Base-by-base conservation (phyloP, 2,888 invertebrate genomes). In the Nomada hirtipes region DNA sequence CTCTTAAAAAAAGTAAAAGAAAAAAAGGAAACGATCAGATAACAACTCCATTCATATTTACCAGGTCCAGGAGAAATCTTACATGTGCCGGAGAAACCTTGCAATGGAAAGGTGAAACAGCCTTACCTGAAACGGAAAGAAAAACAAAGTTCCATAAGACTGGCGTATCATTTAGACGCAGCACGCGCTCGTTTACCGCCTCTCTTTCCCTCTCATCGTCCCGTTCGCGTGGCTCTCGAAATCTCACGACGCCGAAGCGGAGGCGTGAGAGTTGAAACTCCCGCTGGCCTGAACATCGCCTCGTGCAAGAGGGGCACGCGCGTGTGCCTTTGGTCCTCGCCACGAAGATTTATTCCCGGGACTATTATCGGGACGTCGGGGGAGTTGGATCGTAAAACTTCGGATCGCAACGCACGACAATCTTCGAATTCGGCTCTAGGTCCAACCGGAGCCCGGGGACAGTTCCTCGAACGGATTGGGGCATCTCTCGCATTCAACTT, bases 151-250 rank as follows among this genome's bases (percentile, higher is more conserved):
- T 61, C 44, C 15, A 42, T 60, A 26, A 65, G 65, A 65, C 15
- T 15, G n/a, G 36, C 29, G 10, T n/a, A 23, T 44, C n/a, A 18
- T 52, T 44, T 23, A 55, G 20, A 55, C n/a, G 23, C n/a, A 23
- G n/a, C 55, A 55, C n/a, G 55, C 23, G 20, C 20, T 53, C 20
- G 53, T 53, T 53, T 2, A 53, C 20, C 53, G 53, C 4, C 20
- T 53, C 53, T 29, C 50, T 50, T 10, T 50, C 10, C 36, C 11
- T 47, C 50, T 44, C 63, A 13, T 42, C 20, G 57, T 61, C 20
- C n/a, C 57, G 80, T 75, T 84, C 86, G 86, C 81, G 88, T 89
- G 89, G 84, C 88, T 84, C 85, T 86, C 73, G 82, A 88, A 89
- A 89, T 86, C 85, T 85, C 83, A 80, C 76, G 76, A 61, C 73